Evolutionary conservation across 2,113 vertebrate genomes (phyloP), one percentile per base, ranked within the genome.

Genomic region (Dipodomys ordii): DNA sequence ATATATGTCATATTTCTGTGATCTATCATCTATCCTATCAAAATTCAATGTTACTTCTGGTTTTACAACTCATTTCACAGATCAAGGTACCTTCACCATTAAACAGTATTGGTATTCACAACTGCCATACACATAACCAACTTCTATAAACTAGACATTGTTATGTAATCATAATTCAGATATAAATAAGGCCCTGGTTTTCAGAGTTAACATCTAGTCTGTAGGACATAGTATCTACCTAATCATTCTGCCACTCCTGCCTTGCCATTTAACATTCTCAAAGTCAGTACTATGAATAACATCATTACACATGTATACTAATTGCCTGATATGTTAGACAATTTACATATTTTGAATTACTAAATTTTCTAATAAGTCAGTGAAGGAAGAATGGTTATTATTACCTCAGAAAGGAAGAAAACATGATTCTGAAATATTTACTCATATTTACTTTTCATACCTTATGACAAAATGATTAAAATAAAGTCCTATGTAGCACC

Each of bases 101-200:
- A 28, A 39, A 64, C 4, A 90, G 30, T 15, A 62, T 77, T 67
- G 35, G 27, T n/a, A 46, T 92, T 87, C 11, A 77, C 6, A 83
- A 77, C 4, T 87, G 1, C 8, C 60, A 44, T 68, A 46, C 20
- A 87, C 2, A 73, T 49, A 73, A 87, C 13, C 22, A 80, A 30
- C 9, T 64, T 93, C 16, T 68, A 18, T 16, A 6, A 87, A 22
- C 49, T 95, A 32, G 85, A 44, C 25, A 20, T 83, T 72, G 71
- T 71, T 57, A 27, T 88, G 83, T 83, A 67, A 81, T 74, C 62
- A 53, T 74, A 83, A 87, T 72, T 92, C 46, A 89, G 4, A 19
- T 72, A 77, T 87, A 76, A 65, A 46, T 60, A 19, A 28, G n/a
- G 4, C 78, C 18, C 64, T 81, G 88, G 49, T 88, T 88, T 90